These are phyloP conservation scores for Xyliphius kryptos DNA, from an alignment of 2,113 vertebrate genomes.

Conservation along the genomic window DNA sequence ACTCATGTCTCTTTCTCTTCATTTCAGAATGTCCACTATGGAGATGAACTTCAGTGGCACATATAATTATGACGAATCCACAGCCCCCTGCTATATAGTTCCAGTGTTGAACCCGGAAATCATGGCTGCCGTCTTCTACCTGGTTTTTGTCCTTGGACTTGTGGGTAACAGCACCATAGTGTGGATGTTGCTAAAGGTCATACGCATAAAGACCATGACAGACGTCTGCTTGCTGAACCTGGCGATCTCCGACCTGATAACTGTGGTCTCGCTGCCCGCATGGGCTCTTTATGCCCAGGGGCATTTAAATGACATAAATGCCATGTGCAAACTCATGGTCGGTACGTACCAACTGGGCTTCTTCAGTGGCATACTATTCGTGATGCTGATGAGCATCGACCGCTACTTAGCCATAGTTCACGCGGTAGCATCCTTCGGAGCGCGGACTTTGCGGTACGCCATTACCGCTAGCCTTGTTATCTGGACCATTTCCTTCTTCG, in stretches of 20 bases:
- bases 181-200: constrained; percentile 66
- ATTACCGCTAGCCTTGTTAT: constrained; percentile 50
- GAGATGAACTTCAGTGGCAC: too few species aligned
- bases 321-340: constrained; percentile 69
- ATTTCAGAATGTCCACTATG: too few species aligned
- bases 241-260: constrained; percentile 73
- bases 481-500: constrained; percentile 55
- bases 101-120: neutral
- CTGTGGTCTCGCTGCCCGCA: constrained; percentile 71
- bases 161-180: constrained; percentile 75
- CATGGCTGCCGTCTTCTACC: constrained; percentile 55
- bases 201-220: constrained; percentile 71
- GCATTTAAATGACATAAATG: constrained; percentile 48
- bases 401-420: constrained; percentile 84
- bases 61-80: neutral
- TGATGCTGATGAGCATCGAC: constrained; percentile 80
- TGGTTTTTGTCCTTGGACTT: constrained; percentile 64
- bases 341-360: constrained; percentile 77
- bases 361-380: constrained; percentile 79
- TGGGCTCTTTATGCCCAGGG: constrained; percentile 54
- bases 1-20: too few species aligned
- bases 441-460: constrained; percentile 60
- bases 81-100: constrained; percentile 28
- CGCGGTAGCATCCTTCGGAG: constrained; percentile 61
- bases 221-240: constrained; percentile 80